Conservation (phyloP, 2,888 invertebrate genomes). For the Caenorhabditis uteleia region DNA sequence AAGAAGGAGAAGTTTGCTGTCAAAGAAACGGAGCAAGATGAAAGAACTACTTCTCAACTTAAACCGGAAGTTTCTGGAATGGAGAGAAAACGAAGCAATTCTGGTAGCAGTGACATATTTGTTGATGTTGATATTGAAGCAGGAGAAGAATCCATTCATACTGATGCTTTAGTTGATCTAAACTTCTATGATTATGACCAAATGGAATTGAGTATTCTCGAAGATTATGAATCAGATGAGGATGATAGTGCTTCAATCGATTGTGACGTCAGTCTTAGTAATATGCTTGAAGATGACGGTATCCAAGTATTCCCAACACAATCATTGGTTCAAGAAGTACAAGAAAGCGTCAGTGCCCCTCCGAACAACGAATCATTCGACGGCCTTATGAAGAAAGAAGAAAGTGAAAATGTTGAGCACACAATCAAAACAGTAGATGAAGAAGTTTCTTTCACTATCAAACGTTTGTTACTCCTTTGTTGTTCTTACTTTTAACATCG, state of each 20-base stretch:
- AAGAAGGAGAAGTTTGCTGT: conserved; percentile 37
- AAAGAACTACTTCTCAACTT: conserved; percentile 12
- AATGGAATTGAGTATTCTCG: conserved; percentile 47
- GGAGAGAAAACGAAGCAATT: conserved; percentile 30
- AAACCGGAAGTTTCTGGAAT: conserved; percentile 32
- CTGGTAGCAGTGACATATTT: conserved; percentile 44
- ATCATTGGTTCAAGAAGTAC: conserved; percentile 33
- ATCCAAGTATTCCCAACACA: conserved; percentile 41
- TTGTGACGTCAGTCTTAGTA: conserved; percentile 51
- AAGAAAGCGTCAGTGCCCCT: conserved; percentile 30
- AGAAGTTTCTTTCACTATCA: conserved; percentile 11
- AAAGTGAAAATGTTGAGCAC: conserved; percentile 4
- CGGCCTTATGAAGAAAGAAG: conserved; percentile 12
- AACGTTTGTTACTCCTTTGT: background rate
- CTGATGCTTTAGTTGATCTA: conserved; percentile 53
- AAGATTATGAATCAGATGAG: conserved; percentile 41
- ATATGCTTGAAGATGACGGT: conserved; percentile 43
- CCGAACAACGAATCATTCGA: conserved; percentile 15
- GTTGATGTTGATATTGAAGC: conserved; percentile 56
- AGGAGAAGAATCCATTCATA: conserved; percentile 52
- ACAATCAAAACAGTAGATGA: conserved; percentile 14
- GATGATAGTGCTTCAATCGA: conserved; percentile 37
- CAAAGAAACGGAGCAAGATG: conserved; percentile 31
- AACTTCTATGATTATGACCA: conserved; percentile 56
- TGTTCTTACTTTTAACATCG: background rate